Conservation (phyloP, 2,113 vertebrate species). For the Trichechus manatus region DNA sequence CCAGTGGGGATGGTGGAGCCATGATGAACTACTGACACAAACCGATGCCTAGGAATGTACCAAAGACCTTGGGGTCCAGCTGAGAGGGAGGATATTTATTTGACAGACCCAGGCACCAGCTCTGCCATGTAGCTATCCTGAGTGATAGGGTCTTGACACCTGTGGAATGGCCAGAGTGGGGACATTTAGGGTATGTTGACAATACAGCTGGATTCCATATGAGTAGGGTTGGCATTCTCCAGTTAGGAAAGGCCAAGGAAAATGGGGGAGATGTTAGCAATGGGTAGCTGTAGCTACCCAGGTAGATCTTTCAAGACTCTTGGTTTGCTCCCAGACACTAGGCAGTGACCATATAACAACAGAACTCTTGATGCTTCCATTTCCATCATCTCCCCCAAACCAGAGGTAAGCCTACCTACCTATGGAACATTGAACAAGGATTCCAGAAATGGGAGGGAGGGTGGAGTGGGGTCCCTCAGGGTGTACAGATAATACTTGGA, state of each 20-base stretch:
- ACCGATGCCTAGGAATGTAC: rapidly evolving
- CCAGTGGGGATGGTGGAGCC: not conserved
- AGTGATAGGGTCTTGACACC: not conserved
- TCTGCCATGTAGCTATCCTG: no score
- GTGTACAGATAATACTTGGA: not conserved
- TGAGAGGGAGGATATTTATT: no score
- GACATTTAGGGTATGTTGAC: not conserved
- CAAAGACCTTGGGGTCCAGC: not conserved
- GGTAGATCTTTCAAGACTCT: not conserved
- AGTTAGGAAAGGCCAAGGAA: not conserved
- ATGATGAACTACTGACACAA: no score
- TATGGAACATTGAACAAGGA: rapidly evolving
- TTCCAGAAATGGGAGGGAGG: not conserved
- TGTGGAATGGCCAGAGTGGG: not conserved
- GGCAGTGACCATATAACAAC: not conserved
- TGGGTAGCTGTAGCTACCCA: no score
- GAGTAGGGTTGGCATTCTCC: not conserved
- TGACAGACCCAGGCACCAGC: not conserved
- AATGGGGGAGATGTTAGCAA: no score
- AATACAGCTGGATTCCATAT: not conserved
- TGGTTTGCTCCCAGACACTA: not conserved
- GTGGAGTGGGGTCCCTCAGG: not conserved
- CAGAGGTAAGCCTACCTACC: not conserved
- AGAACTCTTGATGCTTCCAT: not conserved
- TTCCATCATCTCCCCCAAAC: not conserved